Base-by-base conservation (phyloP, 2,888 invertebrate genomes). In the Apodemia zela region DNA sequence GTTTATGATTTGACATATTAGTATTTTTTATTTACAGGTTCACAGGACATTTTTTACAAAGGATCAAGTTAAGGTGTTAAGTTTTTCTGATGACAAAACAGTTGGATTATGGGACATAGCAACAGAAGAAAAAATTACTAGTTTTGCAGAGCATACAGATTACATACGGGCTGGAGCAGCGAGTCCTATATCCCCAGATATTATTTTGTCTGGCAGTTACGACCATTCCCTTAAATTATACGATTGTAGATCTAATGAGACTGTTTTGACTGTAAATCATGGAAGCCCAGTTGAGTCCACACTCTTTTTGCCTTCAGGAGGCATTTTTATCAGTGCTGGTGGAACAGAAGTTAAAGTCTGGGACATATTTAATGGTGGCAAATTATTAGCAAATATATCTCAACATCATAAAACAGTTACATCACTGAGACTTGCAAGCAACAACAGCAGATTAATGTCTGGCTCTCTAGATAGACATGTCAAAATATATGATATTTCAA, bases 351-450 rank as follows among this genome's bases (percentile, higher is more conserved):
- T 98, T 7, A 95, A 96, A 84, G 96, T 99, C 0, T 99, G 98
- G 98, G 99, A 99, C 82, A 94, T 96, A 6, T 93, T 98, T 61
- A 94, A 96, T 69, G 97, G 98, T 35, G 98, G 98, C 11, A 95
- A 96, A 79, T 88, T 97, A 63, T 82, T 99, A 29, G 95, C 97
- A 1, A 95, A 94, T 74, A 94, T 99, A 69, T 96, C 96, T 2
- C 96, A 97, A 73, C 99, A 99, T 85, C 98, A 98, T 84, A 99
- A 99, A 92, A 98, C 98, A 0, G 95, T 99, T 0, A 99, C 98
- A 0, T 96, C 96, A 69, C 82, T 99, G 60, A 92, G 94, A 69
- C 93, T 98, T 67, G 97, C 97, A 29, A 96, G 95, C 57, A 94
- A 96, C 76, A 96, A 96, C 29, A 95, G 94, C 69, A 93, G 97